Evolutionary conservation across 1,140 invertebrate species (phyloP).

Genomic region (Nephila pilipes): DNA sequence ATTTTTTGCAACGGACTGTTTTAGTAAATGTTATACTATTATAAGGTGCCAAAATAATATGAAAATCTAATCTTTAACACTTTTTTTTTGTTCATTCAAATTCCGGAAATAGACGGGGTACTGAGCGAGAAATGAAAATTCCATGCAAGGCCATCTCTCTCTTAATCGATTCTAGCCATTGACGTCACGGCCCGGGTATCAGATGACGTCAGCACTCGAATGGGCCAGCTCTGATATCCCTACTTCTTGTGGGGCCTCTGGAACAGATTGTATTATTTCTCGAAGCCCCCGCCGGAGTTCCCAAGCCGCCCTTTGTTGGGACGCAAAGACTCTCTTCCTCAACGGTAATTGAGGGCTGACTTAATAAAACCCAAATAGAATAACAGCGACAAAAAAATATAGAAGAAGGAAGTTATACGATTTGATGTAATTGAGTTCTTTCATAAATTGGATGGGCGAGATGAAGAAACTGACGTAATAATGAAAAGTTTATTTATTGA

Average conservation of each 20-base stretch:
- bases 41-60: background rate
- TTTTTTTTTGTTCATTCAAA: background rate
- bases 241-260: background rate
- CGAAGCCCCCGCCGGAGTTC: background rate
- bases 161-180: conserved; percentile 62
- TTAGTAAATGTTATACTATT: background rate
- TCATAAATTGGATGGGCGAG: too few relatives aligned
- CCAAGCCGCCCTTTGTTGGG: background rate
- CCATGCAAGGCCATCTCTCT: background rate
- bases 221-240: conserved; percentile 4
- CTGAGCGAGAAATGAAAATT: conserved; percentile 21
- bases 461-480: too few relatives aligned
- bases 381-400: background rate
- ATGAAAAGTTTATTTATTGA: too few relatives aligned
- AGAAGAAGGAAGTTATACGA: background rate
- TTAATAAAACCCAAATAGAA: background rate
- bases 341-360: background rate
- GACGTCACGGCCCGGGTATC: conserved; percentile 68
- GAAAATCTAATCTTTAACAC: background rate
- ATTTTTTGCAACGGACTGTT: background rate
- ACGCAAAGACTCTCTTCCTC: background rate
- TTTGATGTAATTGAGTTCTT: background rate
- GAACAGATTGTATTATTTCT: background rate
- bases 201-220: conserved; percentile 52
- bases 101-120: background rate